Base-by-base conservation (phyloP, 2,888 invertebrate genomes). In the Capitulum mitella region DNA sequence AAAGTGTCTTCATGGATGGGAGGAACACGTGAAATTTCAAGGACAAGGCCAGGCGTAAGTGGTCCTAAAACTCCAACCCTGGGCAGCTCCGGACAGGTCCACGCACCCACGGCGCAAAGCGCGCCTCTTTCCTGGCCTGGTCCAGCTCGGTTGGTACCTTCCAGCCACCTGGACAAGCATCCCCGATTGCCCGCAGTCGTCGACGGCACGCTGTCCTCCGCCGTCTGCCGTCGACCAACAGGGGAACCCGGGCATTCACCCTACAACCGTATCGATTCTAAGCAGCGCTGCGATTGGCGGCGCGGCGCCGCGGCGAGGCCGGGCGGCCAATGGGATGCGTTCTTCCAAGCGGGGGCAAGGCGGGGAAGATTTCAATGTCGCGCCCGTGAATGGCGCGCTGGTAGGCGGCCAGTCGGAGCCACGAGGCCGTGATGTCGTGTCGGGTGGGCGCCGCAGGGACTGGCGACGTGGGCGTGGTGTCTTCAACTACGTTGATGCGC, bases 401-500 rank as follows among this genome's bases (percentile, higher is more conserved):
- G 70, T 40, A 26, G 37, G 40, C 70, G 10, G 37, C 37, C 37
- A 37, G 40, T 37, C 26, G 26, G 70, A 22, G 70, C 26, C 37
- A 12, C 37, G 26, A 5, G 19, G 70, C 29, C 37, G 70, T 19
- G 70, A 70, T 70, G 70, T 70, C 70, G 70, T 40, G 70, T 40
- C 37, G 22, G 70, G 22, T 26, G 12, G 70, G 37, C 10, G 70
- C 34, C 29, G 70, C 40, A 37, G 70, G 10, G 40, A 22, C 40
- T 6, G 70, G 70, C 70, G 70, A 70, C 22, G 70, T 70, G 70
- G 70, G 70, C 40, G 70, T 70, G 70, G 70, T 70, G 70, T 70
- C 70, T 70, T 70, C 70, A 70, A 70, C 70, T 26, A 70, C 70
- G 70, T 70, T 70, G 70, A 70, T 70, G 70, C 70, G 70, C 70